These are phyloP conservation scores for Catalaphyllia jardinei DNA, from an alignment of 64 coral and sea anemone species.

Conservation along the genomic window DNA sequence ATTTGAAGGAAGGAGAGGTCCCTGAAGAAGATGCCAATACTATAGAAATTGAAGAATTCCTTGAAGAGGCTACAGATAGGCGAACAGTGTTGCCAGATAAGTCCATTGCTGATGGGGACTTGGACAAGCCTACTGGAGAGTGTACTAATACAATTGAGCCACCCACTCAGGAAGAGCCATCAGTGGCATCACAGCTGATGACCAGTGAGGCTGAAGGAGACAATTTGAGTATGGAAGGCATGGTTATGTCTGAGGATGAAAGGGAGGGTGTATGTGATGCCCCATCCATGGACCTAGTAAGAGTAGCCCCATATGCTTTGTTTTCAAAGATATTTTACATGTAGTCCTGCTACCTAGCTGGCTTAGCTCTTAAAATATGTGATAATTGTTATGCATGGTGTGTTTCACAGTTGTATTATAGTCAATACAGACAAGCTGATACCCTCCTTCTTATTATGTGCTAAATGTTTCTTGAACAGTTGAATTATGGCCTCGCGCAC, in stretches of 20 bases:
- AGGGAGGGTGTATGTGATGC: conserved; percentile 51
- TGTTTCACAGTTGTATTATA: too few species aligned
- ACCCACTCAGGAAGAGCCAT: conserved; percentile 56
- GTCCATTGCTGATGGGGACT: conserved; percentile 1
- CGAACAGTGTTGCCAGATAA: background rate
- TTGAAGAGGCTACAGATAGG: conserved; percentile 2
- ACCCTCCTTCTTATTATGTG: too few species aligned
- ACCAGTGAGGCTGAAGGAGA: conserved; percentile 65
- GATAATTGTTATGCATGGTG: too few species aligned
- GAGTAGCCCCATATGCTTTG: background rate
- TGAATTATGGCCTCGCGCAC: too few species aligned
- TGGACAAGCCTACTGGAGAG: conserved; percentile 42
- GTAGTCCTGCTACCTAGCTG: too few species aligned
- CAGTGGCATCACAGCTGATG: conserved; percentile 88
- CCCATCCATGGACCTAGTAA: conserved; percentile 15
- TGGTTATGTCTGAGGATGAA: conserved; percentile 88
- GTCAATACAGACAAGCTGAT: too few species aligned
- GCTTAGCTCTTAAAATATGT: too few species aligned
- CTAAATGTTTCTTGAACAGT: too few species aligned
- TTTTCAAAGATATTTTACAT: background rate
- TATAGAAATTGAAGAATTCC: background rate
- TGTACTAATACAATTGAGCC: conserved; percentile 39
- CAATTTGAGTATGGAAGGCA: conserved; percentile 74
- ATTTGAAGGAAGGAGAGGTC: background rate
- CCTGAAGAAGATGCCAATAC: background rate